Conservation (phyloP, 2,113 vertebrate genomes). For the Sclerurus mexicanus region DNA sequence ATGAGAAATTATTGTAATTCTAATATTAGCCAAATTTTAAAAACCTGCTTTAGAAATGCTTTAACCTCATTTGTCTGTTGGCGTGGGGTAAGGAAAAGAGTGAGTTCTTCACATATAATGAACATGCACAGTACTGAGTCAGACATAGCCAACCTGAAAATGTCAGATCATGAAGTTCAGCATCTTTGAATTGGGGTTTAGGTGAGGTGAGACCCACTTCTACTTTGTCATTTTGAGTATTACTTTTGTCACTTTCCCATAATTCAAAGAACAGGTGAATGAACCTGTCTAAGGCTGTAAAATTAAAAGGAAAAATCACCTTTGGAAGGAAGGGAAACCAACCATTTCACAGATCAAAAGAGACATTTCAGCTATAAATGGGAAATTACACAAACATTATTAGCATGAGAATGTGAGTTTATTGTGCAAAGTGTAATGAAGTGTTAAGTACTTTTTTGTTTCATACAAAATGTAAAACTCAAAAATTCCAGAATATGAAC, state of each 20-base stretch:
- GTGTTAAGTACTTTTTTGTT: background rate
- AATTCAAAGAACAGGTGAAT: conserved; percentile 15
- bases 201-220: background rate
- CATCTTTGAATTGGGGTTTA: background rate
- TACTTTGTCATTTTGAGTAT: conserved; percentile 16
- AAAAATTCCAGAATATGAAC: background rate
- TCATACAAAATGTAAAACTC: background rate
- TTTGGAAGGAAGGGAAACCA: background rate
- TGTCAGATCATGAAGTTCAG: conserved; percentile 28
- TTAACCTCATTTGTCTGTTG: background rate
- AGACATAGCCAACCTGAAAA: background rate
- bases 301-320: conserved; percentile 12
- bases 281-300: background rate
- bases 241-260: background rate
- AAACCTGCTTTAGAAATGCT: background rate
- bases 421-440: background rate
- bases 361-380: background rate
- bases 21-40: background rate
- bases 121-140: background rate
- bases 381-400: background rate
- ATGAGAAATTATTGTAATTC: background rate
- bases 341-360: background rate
- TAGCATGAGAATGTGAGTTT: background rate
- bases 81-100: background rate
- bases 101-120: background rate